Conservation (phyloP, 2,797 vertebrate species). For the Bovichtus diacanthus region DNA sequence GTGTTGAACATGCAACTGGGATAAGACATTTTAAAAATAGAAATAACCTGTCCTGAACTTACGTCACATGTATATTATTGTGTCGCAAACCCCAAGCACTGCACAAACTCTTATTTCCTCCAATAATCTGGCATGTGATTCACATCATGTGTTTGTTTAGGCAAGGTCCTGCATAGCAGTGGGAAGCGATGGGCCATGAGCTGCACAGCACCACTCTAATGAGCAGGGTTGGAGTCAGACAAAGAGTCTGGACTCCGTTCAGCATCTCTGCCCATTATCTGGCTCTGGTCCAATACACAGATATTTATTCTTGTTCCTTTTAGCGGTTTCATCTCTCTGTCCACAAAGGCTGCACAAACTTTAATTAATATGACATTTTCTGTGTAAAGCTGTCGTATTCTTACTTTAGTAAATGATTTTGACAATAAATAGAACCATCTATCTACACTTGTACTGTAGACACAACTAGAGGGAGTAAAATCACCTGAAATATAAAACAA, state of each 20-base stretch:
- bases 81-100: constrained; percentile 12
- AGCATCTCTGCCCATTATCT: constrained; percentile 79
- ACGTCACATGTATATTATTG: constrained; percentile 12
- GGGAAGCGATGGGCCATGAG: constrained; percentile 73
- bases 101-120: constrained; percentile 59
- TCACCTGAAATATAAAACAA: neutral
- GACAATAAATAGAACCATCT: neutral
- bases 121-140: constrained; percentile 71
- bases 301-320: constrained; percentile 81
- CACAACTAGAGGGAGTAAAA: constrained; percentile 4
- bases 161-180: constrained; percentile 60
- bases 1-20: constrained; percentile 13
- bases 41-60: neutral
- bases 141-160: constrained; percentile 77
- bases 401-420: constrained; percentile 17
- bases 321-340: constrained; percentile 68
- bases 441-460: neutral
- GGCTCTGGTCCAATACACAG: constrained; percentile 78
- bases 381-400: constrained; percentile 19
- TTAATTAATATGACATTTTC: constrained; percentile 64
- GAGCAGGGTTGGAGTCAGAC: constrained; percentile 82
- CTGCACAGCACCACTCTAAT: constrained; percentile 81
- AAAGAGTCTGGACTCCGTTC: constrained; percentile 84
- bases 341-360: constrained; percentile 55
- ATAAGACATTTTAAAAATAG: constrained; percentile 11